These are phyloP conservation scores for Sialis lutaria DNA, from an alignment of 2,888 invertebrate species.

Conservation along the genomic window DNA sequence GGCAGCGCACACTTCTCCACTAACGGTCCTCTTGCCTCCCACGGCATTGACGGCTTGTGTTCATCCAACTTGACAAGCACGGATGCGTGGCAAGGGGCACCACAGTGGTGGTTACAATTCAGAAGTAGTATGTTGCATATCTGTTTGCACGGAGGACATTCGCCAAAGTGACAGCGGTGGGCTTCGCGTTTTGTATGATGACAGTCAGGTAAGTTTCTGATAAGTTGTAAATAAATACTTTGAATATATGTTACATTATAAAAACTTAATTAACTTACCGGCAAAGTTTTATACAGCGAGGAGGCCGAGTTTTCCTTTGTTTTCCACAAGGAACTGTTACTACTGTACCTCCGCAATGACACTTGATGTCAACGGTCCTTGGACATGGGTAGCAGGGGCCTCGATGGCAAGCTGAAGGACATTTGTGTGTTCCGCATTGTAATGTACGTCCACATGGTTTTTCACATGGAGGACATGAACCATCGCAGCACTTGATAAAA, in stretches of 20 bases:
- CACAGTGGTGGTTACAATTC: conserved; percentile 51
- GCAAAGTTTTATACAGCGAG: conserved; percentile 58
- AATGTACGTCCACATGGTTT: conserved; percentile 68
- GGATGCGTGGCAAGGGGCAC: conserved; percentile 56
- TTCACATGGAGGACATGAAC: conserved; percentile 68
- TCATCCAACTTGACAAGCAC: conserved; percentile 41
- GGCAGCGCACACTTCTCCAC: conserved; percentile 35
- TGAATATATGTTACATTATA: conserved; percentile 1
- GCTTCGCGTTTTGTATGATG: conserved; percentile 57
- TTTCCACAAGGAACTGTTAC: conserved; percentile 75
- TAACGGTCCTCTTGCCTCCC: conserved; percentile 32
- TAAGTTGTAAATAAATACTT: conserved; percentile 8
- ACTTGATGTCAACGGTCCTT: conserved; percentile 50
- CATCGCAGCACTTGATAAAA: conserved; percentile 56
- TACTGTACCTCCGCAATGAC: conserved; percentile 64
- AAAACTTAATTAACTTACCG: conserved; percentile 27
- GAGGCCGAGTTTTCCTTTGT: conserved; percentile 57
- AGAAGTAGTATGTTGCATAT: conserved; percentile 41
- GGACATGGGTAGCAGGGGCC: conserved; percentile 77
- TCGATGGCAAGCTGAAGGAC: conserved; percentile 59
- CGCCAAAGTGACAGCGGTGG: conserved; percentile 68
- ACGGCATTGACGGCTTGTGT: conserved; percentile 44
- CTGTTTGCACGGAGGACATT: conserved; percentile 68
- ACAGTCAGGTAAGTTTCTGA: conserved; percentile 59
- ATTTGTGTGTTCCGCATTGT: conserved; percentile 77